Conservation (phyloP, 2,113 vertebrate species). For the Ceuthmochares aereus region DNA sequence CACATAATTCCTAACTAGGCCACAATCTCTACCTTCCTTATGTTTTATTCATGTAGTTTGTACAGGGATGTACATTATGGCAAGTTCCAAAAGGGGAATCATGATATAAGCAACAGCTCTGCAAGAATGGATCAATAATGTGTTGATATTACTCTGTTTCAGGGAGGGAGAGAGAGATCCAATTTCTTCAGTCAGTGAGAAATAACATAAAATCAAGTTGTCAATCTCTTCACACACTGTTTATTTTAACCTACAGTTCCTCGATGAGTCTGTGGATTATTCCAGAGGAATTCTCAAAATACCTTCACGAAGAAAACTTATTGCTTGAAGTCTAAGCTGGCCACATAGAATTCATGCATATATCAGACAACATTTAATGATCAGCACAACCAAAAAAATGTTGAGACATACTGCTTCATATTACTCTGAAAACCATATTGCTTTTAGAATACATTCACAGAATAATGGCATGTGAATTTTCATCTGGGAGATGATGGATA, state of each 20-base stretch:
- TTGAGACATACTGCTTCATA: not conserved
- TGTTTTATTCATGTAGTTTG: constrained; percentile 10
- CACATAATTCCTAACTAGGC: constrained; percentile 7
- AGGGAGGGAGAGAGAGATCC: not conserved
- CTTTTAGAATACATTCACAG: not conserved
- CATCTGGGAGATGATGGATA: not conserved
- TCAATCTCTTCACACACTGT: not conserved
- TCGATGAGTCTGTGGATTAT: not conserved
- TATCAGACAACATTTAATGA: not conserved
- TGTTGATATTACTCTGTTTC: not conserved
- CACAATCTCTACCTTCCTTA: not conserved
- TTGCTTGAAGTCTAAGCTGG: not conserved
- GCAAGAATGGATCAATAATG: not conserved
- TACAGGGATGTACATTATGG: not conserved
- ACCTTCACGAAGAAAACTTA: not conserved
- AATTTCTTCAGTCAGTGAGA: not conserved
- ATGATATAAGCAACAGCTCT: not conserved
- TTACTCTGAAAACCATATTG: not conserved
- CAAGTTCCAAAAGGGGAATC: not conserved
- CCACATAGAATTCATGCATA: not conserved
- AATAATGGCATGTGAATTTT: not conserved
- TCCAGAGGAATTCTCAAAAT: not conserved
- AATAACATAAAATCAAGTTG: not conserved
- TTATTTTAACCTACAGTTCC: not conserved
- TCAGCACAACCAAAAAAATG: not conserved